These are phyloP conservation scores for Pseudocheirus occidentalis DNA, from an alignment of 2,797 vertebrate genomes.

Conservation along the genomic window DNA sequence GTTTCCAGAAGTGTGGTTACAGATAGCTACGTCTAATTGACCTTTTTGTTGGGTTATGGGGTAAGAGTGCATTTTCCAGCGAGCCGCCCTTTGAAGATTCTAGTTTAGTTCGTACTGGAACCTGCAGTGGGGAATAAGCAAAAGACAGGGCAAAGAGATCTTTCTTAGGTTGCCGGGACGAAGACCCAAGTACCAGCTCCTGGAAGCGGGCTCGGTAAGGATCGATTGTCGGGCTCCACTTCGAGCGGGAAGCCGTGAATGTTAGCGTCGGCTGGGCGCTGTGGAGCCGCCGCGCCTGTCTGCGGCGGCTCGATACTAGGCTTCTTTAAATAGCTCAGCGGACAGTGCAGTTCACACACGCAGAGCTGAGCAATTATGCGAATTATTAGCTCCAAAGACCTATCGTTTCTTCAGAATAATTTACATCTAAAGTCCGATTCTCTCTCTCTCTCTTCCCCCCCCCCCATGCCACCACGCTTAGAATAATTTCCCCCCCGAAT, in stretches of 20 bases:
- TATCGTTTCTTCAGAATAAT: neutral
- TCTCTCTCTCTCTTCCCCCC: neutral
- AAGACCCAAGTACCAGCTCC: neutral
- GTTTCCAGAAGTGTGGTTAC: neutral
- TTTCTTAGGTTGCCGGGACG: slow-evolving; percentile 66
- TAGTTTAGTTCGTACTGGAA: neutral
- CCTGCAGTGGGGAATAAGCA: neutral
- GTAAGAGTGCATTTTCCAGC: neutral
- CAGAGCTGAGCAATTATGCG: neutral
- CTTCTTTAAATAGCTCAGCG: slow-evolving; percentile 35
- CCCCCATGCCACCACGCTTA: neutral
- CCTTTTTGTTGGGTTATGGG: neutral
- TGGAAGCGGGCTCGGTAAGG: neutral
- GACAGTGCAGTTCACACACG: neutral
- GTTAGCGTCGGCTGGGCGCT: slow-evolving; percentile 43
- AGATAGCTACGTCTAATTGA: neutral
- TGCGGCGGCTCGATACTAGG: neutral
- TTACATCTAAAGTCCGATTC: neutral
- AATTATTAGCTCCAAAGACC: slow-evolving; percentile 7
- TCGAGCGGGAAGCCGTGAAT: slow-evolving; percentile 40
- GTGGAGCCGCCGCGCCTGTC: neutral
- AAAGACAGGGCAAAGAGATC: neutral
- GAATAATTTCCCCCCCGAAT: slow-evolving; percentile 30
- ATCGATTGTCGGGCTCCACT: slow-evolving; percentile 36
- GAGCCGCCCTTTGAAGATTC: neutral